Conservation (phyloP, 2,797 vertebrate species). For the Petrocephalus schoutedeni region DNA sequence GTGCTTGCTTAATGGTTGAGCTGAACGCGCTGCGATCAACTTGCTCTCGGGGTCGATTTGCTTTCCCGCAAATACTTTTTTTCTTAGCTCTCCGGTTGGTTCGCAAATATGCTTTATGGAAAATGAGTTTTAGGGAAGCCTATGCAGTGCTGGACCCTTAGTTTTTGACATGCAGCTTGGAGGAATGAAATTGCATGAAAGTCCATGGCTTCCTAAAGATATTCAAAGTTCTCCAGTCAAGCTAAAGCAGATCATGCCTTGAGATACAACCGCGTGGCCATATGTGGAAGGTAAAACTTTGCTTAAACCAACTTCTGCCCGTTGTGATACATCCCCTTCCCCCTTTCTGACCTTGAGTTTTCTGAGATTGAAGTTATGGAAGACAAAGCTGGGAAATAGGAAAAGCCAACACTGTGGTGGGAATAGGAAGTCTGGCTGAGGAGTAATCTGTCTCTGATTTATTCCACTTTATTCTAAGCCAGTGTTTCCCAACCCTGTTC, state of each 20-base stretch:
- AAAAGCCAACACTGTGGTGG: slow-evolving; percentile 39
- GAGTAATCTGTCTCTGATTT: slow-evolving; percentile 38
- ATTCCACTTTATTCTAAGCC: slow-evolving; percentile 22
- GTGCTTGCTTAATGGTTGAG: background rate
- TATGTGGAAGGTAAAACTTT: background rate
- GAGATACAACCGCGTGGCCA: background rate
- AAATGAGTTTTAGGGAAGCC: background rate
- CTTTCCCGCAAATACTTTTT: background rate
- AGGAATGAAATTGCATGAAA: background rate
- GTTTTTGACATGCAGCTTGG: background rate
- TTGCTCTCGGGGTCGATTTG: background rate
- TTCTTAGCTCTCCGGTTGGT: background rate
- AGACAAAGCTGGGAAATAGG: slow-evolving; percentile 52
- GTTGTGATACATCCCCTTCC: background rate
- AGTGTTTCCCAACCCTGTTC: background rate
- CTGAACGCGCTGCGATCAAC: background rate
- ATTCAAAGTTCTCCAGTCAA: background rate
- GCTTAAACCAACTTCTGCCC: background rate
- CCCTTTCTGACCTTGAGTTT: slow-evolving; percentile 30
- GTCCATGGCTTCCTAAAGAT: background rate
- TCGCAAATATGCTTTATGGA: background rate
- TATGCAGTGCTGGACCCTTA: background rate
- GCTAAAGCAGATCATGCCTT: background rate
- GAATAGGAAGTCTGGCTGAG: slow-evolving; percentile 37
- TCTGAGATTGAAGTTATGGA: slow-evolving; percentile 22